phyloP scores from a whole-genome alignment of 2,888 invertebrate genomes.

The Copidosoma aretas region DNA sequence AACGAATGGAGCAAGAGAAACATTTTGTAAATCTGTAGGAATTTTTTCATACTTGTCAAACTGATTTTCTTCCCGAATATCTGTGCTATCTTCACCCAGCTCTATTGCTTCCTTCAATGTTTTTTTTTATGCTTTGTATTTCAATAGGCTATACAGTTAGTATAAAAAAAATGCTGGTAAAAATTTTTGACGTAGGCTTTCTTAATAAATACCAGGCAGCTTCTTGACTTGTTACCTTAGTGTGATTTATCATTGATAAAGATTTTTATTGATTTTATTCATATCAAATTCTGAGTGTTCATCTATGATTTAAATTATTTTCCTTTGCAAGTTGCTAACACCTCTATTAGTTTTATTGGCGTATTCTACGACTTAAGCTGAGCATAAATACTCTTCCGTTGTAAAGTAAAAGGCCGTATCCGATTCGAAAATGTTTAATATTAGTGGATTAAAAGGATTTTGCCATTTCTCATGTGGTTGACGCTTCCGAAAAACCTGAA shows the following conservation, averaged over 20 bases:
- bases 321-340: constrained; percentile 46
- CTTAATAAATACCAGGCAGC: constrained; percentile 62
- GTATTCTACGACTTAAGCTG: constrained; percentile 45
- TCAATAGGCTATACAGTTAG: constrained; percentile 52
- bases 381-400: constrained; percentile 41
- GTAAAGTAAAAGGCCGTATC: constrained; percentile 41
- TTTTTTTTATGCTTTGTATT: constrained; percentile 52
- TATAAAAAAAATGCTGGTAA: constrained; percentile 45
- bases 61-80: constrained; percentile 61
- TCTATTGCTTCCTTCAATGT: constrained; percentile 48
- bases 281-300: constrained; percentile 56
- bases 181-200: constrained; percentile 59
- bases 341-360: constrained; percentile 45
- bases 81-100: constrained; percentile 44
- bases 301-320: constrained; percentile 41
- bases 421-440: constrained; percentile 40
- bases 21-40: constrained; percentile 49
- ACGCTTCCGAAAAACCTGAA: constrained; percentile 43
- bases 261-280: constrained; percentile 47
- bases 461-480: constrained; percentile 40
- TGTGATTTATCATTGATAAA: constrained; percentile 53
- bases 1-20: constrained; percentile 59
- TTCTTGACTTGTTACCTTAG: constrained; percentile 58
- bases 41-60: constrained; percentile 60
- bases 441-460: constrained; percentile 47